Conservation (phyloP, 2,113 vertebrate genomes). For the Calyptomena viridis region DNA sequence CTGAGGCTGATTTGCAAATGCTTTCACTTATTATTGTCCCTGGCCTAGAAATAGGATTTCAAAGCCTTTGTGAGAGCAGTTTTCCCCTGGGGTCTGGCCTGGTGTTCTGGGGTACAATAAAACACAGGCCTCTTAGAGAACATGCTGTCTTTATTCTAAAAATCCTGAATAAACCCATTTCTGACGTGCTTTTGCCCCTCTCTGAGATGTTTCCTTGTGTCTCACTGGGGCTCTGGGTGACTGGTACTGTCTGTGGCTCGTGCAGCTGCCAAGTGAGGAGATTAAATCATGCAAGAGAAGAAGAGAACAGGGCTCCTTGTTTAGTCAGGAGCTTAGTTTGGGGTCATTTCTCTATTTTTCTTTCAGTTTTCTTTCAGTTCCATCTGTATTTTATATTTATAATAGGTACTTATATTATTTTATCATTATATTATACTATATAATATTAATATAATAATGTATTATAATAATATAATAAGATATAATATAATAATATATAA, state of each 20-base stretch:
- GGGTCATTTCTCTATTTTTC: neutral
- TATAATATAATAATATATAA: too few relatives aligned
- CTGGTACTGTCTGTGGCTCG: neutral
- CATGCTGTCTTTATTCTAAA: neutral
- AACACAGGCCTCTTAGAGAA: neutral
- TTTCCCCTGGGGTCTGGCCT: neutral
- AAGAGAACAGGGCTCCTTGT: accelerated
- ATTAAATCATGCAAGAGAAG: neutral
- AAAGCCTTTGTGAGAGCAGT: constrained; percentile 36
- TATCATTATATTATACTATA: too few relatives aligned
- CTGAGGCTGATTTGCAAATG: neutral
- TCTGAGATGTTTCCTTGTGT: neutral
- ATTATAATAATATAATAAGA: too few relatives aligned
- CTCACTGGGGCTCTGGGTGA: neutral
- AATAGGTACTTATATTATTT: too few relatives aligned
- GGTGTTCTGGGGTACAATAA: neutral
- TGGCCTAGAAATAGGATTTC: neutral
- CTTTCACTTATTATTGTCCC: neutral
- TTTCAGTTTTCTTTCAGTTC: too few relatives aligned
- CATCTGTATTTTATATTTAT: too few relatives aligned
- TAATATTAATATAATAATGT: too few relatives aligned
- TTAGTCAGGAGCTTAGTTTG: neutral
- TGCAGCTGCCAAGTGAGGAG: neutral
- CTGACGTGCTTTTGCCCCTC: neutral
- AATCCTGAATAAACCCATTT: neutral